Base-by-base conservation (phyloP, 2,888 invertebrate species). In the Drosophila anomelani region DNA sequence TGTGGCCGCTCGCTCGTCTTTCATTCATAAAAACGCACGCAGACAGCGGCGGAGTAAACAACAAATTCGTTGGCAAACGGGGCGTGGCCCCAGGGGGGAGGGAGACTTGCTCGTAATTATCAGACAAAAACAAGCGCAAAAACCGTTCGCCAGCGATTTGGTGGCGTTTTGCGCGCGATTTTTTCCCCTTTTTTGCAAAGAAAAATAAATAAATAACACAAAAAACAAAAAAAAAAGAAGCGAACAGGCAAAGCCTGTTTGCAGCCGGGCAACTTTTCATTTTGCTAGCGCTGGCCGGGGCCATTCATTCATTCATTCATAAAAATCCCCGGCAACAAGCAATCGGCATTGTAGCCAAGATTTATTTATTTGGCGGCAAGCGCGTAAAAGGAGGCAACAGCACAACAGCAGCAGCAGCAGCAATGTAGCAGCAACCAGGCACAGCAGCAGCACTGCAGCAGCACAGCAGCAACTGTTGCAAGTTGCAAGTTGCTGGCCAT, bases 1-100 rank as follows among this genome's bases (percentile, higher is more conserved):
- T 70, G 69, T 36, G 69, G 59, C 47, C 17, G 46, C 10, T 46
- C 67, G 36, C 20, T 53, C 51, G 51, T 53, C 51, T 70, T 85
- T 85, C 85, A 83, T 84, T 84, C 86, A 84, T 86, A 85, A 84
- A 66, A 84, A 84, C 86, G 71, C 80, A 72, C 81, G 78, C 73
- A 59, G 64, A 61, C 44, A 36, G 20, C 57, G 67, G 4, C 34
- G 51, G 51, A 63, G 74, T 74, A 72, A 72, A 47, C 76, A 77
- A 57, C 73, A 75, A 49, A 47, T 57, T 46, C 13, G 44, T 43
- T 13, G 51, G 54, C 29, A 46, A 36, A 36, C 34, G 74, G 69
- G 56, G 58, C 57, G 55, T 59, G 63, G 49, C 78, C 73, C 62
- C 13, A 26, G 75, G 77, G 79, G 20, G 26, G 76, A 76, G 20